A percentile compares a stretch with the other conserved stretches of the same genome.
Evolutionary conservation across 1,140 invertebrate species (phyloP).

Genomic region (Cydia strobilella): DNA sequence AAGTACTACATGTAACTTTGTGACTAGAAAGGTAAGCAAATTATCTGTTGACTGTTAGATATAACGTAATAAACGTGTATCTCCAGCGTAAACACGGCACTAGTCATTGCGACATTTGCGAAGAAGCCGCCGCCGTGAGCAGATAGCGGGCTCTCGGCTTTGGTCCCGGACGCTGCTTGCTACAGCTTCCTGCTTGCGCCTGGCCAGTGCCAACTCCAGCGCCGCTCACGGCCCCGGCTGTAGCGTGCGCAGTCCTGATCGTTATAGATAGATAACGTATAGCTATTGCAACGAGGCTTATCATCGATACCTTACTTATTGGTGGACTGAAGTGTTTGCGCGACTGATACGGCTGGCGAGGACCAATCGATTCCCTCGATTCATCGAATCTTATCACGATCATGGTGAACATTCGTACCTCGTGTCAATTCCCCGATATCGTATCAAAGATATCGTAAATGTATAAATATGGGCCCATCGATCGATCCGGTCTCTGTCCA

Average conservation of each 20-base stretch:
- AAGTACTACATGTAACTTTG: not conserved
- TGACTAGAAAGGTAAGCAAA: slow-evolving; percentile 45
- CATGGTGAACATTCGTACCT: slow-evolving; percentile 74
- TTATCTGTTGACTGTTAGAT: slow-evolving; percentile 70
- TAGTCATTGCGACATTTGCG: slow-evolving; percentile 62
- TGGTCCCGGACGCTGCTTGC: slow-evolving; percentile 49
- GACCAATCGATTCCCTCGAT: slow-evolving; percentile 73
- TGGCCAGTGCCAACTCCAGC: slow-evolving; percentile 43
- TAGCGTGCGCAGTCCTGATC: slow-evolving; percentile 32
- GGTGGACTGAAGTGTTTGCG: slow-evolving; percentile 75
- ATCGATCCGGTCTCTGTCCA: slow-evolving; percentile 77
- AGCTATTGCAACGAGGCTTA: slow-evolving; percentile 43
- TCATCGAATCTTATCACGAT: slow-evolving; percentile 72
- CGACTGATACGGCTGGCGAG: slow-evolving; percentile 59
- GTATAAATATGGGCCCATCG: slow-evolving; percentile 79
- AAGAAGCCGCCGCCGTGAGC: slow-evolving; percentile 52
- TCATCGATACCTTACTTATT: slow-evolving; percentile 66
- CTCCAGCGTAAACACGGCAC: slow-evolving; percentile 64
- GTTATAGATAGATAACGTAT: slow-evolving; percentile 18
- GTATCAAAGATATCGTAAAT: slow-evolving; percentile 76
- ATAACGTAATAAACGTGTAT: slow-evolving; percentile 75
- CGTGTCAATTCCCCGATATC: slow-evolving; percentile 71
- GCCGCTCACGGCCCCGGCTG: slow-evolving; percentile 34
- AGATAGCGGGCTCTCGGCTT: slow-evolving; percentile 59
- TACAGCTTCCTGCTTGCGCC: slow-evolving; percentile 36